phyloP scores from a whole-genome alignment of 2,113 vertebrate species.

The Phoenicopterus ruber region DNA sequence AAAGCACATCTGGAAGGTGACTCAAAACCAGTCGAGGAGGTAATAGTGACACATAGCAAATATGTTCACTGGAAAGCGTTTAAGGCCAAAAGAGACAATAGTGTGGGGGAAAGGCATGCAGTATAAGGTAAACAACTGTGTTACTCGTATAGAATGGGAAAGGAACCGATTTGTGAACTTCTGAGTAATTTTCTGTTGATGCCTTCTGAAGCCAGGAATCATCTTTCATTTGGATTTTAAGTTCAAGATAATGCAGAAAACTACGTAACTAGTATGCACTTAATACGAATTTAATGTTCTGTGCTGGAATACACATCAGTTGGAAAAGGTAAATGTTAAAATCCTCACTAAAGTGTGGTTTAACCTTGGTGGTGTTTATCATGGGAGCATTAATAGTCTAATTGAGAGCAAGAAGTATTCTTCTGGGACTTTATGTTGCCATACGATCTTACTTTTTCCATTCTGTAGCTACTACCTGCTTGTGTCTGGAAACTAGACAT shows the following conservation, averaged over 20 bases:
- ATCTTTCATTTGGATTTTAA: not conserved
- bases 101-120: not conserved
- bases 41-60: not conserved
- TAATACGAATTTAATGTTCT: not conserved
- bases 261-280: not conserved
- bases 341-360: not conserved
- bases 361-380: not conserved
- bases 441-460: not conserved
- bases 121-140: not conserved
- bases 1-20: rapidly evolving
- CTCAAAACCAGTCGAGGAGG: not conserved
- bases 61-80: not conserved
- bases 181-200: not conserved
- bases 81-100: not conserved
- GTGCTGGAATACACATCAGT: not conserved
- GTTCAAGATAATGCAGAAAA: not conserved
- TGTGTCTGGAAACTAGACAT: not conserved
- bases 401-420: not conserved
- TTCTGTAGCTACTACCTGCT: not conserved
- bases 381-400: not conserved
- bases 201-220: not conserved
- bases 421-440: not conserved
- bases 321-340: not conserved
- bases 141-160: not conserved
- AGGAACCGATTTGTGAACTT: not conserved